A percentile compares a stretch with the other conserved stretches of the same genome.
Conservation (phyloP, 2,797 vertebrate genomes). For the Benthosema pterotum region DNA sequence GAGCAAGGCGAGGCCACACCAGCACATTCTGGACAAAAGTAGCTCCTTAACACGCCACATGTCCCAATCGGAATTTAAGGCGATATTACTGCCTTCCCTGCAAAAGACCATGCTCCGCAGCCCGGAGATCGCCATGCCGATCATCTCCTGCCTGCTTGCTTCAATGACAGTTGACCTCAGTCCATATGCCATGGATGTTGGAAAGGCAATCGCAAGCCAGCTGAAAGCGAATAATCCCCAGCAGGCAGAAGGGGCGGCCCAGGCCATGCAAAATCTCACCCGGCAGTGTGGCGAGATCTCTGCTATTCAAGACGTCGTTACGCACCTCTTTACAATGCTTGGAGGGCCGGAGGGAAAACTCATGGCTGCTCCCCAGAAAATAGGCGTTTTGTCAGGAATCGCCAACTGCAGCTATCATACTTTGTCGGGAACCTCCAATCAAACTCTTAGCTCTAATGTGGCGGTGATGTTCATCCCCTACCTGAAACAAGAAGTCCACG, state of each 20-base stretch:
- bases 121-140: constrained; percentile 94
- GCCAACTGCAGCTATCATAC: constrained; percentile 92
- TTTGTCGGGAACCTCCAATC: constrained; percentile 90
- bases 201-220: constrained; percentile 92
- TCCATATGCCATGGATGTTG: constrained; percentile 93
- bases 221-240: constrained; percentile 93
- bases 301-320: constrained; percentile 86
- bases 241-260: constrained; percentile 91
- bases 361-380: constrained; percentile 93
- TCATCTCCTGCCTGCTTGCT: constrained; percentile 88
- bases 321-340: constrained; percentile 92
- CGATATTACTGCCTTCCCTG: constrained; percentile 88
- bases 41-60: constrained; percentile 87
- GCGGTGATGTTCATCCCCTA: constrained; percentile 93
- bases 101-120: constrained; percentile 95
- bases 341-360: constrained; percentile 97
- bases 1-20: constrained; percentile 92
- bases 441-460: constrained; percentile 85
- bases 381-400: constrained; percentile 94
- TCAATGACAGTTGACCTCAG: constrained; percentile 95
- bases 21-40: constrained; percentile 91
- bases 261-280: constrained; percentile 90
- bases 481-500: constrained; percentile 97
- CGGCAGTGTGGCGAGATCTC: constrained; percentile 91
- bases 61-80: constrained; percentile 92